Evolutionary conservation across 2,888 invertebrate genomes (phyloP), one percentile per base, ranked within the genome.

Genomic region (Mayetiola destructor): DNA sequence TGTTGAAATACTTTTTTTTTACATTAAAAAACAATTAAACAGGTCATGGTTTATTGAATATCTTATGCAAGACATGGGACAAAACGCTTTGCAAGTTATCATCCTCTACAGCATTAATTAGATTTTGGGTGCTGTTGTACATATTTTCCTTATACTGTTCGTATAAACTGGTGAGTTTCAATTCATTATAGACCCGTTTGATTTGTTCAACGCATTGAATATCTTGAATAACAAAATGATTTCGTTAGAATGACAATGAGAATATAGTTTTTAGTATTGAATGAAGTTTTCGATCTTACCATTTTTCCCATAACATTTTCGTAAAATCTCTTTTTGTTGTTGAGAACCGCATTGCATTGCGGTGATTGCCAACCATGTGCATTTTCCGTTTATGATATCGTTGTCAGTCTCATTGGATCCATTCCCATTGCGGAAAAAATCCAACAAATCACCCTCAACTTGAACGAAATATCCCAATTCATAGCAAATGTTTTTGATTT

Each of bases 121-220:
- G 21, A 2, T 12, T 2, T 42, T 42, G 21, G 23, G 23, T 42
- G 21, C 14, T 5, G 12, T 42, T 42, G 14, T 53, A 53, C 6
- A 30, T 30, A 68, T 73, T 3, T 18, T 59, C 59, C 68, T 68
- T 63, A 68, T 67, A 57, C 64, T 65, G 54, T 65, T 64, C 27
- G 58, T 61, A 42, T 64, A 64, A 61, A 68, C 68, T 37, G 63
- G 59, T 58, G 70, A 30, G 9, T 3, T 68, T 61, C 65, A 66
- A 61, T 62, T 69, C 62, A 62, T 71, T 29, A 69, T 70, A 66
- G 71, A 72, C 64, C 69, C 74, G 62, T 67, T 74, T 16, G 69
- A 67, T 29, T 30, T 18, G 29, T 14, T 30, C 10, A 6, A 53
- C 12, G 9, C 18, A 18, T 6, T 53, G n/a, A 2, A 29, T 27